These are phyloP conservation scores for Zaprionus taronus DNA, from an alignment of 1,140 invertebrate species.

Conservation along the genomic window DNA sequence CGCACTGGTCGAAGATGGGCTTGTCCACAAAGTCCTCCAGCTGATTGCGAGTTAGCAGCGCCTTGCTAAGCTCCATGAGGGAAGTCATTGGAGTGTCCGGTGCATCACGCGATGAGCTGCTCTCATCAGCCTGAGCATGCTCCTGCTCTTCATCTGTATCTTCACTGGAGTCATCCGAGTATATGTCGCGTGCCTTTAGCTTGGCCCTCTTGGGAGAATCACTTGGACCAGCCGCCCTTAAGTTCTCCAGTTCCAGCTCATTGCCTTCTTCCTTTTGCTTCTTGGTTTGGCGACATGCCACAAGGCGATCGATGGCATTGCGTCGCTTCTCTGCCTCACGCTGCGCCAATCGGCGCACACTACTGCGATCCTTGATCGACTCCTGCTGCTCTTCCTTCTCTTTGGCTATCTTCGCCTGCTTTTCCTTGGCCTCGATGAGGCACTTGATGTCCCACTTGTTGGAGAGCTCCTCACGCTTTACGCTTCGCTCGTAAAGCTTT, in stretches of 20 bases:
- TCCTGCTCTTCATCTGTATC: not conserved
- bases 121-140: too few relatives aligned
- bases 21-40: constrained; percentile 46
- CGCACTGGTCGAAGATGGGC: constrained; percentile 45
- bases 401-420: too few relatives aligned
- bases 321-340: constrained; percentile 9
- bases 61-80: constrained; percentile 13
- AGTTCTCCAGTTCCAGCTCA: not conserved
- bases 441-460: constrained; percentile 19
- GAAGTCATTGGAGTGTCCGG: constrained; percentile 1
- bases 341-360: constrained; percentile 4
- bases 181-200: not conserved
- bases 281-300: not conserved
- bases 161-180: constrained; percentile 43
- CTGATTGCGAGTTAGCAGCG: constrained; percentile 40
- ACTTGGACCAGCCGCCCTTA: not conserved
- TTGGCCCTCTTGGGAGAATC: not conserved
- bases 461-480: constrained; percentile 18
- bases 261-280: constrained; percentile 5
- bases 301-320: constrained; percentile 31
- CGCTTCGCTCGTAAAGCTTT: constrained; percentile 85
- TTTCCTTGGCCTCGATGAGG: constrained; percentile 13
- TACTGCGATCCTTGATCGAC: constrained; percentile 25
- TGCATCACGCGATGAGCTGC: not conserved
- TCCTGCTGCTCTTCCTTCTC: not conserved